Evolutionary conservation across 2,888 invertebrate species (phyloP).

Genomic region (Maniola hyperantus): DNA sequence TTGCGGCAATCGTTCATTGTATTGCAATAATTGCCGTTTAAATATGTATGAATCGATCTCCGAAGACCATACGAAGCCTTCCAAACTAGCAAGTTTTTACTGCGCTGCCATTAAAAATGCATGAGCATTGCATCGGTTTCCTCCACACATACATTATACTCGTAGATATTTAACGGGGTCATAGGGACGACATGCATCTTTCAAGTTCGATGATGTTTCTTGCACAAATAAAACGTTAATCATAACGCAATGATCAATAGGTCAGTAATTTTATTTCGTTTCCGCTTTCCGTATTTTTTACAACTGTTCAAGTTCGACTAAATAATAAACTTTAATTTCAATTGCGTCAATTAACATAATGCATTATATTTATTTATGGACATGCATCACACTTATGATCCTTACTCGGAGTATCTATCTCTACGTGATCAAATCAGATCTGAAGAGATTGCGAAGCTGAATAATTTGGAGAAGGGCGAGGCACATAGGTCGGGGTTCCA

Average conservation of each 20-base stretch:
- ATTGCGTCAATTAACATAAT: background rate
- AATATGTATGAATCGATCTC: slow-evolving; percentile 74
- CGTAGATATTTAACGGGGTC: slow-evolving; percentile 34
- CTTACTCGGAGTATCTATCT: no score
- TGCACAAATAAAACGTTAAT: slow-evolving; percentile 19
- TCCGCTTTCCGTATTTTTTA: slow-evolving; percentile 7
- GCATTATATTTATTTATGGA: no score
- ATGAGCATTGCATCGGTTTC: slow-evolving; percentile 47
- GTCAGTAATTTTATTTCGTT: slow-evolving; percentile 11
- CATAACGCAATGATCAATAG: slow-evolving; percentile 15
- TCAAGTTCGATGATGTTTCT: slow-evolving; percentile 30
- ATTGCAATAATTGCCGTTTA: slow-evolving; percentile 73
- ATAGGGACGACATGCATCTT: slow-evolving; percentile 22
- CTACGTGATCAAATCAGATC: no score
- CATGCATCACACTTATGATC: no score
- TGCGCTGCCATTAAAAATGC: slow-evolving; percentile 66
- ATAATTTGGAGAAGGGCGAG: no score
- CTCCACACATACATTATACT: slow-evolving; percentile 29
- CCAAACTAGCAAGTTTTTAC: slow-evolving; percentile 72
- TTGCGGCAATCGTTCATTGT: slow-evolving; percentile 72
- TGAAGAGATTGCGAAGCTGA: no score
- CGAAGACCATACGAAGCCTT: slow-evolving; percentile 63
- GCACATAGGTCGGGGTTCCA: no score
- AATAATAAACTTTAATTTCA: background rate
- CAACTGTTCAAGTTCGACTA: background rate